These are phyloP conservation scores for Syngnathus acus DNA, from an alignment of 2,797 vertebrate species.

Conservation along the genomic window DNA sequence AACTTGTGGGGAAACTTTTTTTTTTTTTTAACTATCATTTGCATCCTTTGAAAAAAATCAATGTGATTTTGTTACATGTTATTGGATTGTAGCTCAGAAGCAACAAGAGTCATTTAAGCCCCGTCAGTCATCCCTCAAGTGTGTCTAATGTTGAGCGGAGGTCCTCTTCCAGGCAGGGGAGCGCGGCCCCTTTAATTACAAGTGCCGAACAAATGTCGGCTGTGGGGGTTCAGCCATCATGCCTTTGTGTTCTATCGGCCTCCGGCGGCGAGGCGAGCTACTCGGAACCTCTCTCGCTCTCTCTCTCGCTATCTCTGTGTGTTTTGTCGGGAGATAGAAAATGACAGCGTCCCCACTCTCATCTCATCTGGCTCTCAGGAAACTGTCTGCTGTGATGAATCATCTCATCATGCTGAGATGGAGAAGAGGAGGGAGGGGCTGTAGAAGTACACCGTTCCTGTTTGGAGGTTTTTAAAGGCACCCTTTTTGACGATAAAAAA, in stretches of 20 bases:
- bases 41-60: too few relatives aligned
- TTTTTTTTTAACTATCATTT: too few relatives aligned
- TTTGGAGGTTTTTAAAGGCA: neutral
- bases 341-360: slow-evolving; percentile 49
- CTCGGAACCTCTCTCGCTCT: slow-evolving; percentile 17
- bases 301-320: slow-evolving; percentile 21
- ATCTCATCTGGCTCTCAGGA: slow-evolving; percentile 51
- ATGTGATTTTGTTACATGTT: too few relatives aligned
- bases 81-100: neutral
- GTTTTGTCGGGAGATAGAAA: slow-evolving; percentile 53
- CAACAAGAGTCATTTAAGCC: neutral
- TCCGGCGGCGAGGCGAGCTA: slow-evolving; percentile 41
- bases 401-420: slow-evolving; percentile 44
- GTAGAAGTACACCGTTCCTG: neutral
- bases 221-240: slow-evolving; percentile 24
- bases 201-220: slow-evolving; percentile 27
- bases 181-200: slow-evolving; percentile 34
- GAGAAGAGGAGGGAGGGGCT: neutral
- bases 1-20: too few relatives aligned
- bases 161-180: slow-evolving; percentile 2
- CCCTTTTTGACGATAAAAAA: neutral
- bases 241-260: slow-evolving; percentile 17
- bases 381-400: slow-evolving; percentile 62
- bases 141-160: neutral
- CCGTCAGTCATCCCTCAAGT: neutral